Conservation (phyloP, 2,888 invertebrate genomes). For the Corythucha ciliata region DNA sequence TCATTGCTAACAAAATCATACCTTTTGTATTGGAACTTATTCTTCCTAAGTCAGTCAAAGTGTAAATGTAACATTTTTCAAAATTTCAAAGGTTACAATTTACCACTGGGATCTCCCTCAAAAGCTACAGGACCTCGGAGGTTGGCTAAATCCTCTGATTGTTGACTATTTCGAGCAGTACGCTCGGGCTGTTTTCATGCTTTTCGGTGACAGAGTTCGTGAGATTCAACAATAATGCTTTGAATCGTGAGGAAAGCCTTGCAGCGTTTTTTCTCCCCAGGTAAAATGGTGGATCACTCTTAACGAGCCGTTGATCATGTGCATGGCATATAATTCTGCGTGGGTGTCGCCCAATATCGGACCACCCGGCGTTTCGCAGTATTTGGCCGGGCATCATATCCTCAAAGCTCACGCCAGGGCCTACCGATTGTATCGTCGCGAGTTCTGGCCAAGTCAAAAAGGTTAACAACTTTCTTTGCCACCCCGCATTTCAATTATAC, state of each 20-base stretch:
- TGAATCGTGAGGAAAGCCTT: not conserved
- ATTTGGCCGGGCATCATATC: slow-evolving; percentile 54
- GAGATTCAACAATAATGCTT: not conserved
- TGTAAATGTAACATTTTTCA: too few relatives aligned
- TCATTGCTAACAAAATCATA: slow-evolving; percentile 50
- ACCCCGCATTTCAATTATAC: too few relatives aligned
- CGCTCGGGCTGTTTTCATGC: slow-evolving; percentile 47
- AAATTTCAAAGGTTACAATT: slow-evolving; percentile 36
- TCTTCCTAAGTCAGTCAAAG: not conserved
- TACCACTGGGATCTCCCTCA: slow-evolving; percentile 61
- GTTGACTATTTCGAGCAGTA: slow-evolving; percentile 56
- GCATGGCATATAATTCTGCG: slow-evolving; percentile 33
- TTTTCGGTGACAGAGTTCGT: slow-evolving; percentile 46
- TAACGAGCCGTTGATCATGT: slow-evolving; percentile 49
- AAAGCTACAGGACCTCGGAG: slow-evolving; percentile 47
- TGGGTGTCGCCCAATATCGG: slow-evolving; percentile 36
- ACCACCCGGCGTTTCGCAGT: slow-evolving; percentile 50
- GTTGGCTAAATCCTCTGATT: slow-evolving; percentile 57
- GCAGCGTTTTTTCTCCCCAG: slow-evolving; percentile 20
- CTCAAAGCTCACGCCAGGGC: slow-evolving; percentile 56
- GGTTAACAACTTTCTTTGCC: too few relatives aligned
- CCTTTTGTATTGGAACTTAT: slow-evolving; percentile 38
- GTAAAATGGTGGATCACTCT: slow-evolving; percentile 56
- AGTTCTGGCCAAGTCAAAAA: slow-evolving; percentile 47
- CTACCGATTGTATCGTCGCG: slow-evolving; percentile 52